These are phyloP conservation scores for Drosophila melanosoma DNA, from an alignment of 2,888 invertebrate species.

Conservation along the genomic window DNA sequence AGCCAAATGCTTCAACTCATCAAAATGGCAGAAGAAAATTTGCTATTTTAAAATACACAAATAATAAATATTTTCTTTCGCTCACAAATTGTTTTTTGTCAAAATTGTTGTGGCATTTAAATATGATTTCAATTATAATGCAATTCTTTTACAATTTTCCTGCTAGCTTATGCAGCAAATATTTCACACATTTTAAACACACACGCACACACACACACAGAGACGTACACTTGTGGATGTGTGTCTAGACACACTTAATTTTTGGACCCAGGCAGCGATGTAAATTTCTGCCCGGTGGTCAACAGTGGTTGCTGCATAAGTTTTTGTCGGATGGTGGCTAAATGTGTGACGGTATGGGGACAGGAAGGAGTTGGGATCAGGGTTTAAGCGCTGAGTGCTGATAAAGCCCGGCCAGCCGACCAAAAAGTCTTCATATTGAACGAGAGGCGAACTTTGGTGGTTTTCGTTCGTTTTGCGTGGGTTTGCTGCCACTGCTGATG, in stretches of 20 bases:
- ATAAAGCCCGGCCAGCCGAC: constrained; percentile 48
- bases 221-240: constrained; percentile 2
- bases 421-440: constrained; percentile 39
- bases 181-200: constrained; percentile 13
- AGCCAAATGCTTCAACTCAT: neutral
- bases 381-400: constrained; percentile 28
- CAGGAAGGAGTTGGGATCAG: neutral
- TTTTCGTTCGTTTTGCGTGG: constrained; percentile 23
- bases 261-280: constrained; percentile 19
- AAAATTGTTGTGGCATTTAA: constrained; percentile 6
- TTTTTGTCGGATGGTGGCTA: constrained; percentile 8
- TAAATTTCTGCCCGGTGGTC: constrained; percentile 49
- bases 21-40: neutral
- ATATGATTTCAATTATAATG: constrained; percentile 24
- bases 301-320: constrained; percentile 39
- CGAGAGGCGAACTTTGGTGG: constrained; percentile 42
- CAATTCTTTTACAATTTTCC: constrained; percentile 6
- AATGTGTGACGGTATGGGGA: neutral
- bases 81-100: neutral
- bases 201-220: neutral
- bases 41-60: neutral
- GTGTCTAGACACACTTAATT: constrained; percentile 29
- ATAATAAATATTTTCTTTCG: neutral
- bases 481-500: constrained; percentile 40
- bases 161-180: constrained; percentile 6